Conservation (phyloP, 2,888 invertebrate genomes). For the Sesia bembeciformis region DNA sequence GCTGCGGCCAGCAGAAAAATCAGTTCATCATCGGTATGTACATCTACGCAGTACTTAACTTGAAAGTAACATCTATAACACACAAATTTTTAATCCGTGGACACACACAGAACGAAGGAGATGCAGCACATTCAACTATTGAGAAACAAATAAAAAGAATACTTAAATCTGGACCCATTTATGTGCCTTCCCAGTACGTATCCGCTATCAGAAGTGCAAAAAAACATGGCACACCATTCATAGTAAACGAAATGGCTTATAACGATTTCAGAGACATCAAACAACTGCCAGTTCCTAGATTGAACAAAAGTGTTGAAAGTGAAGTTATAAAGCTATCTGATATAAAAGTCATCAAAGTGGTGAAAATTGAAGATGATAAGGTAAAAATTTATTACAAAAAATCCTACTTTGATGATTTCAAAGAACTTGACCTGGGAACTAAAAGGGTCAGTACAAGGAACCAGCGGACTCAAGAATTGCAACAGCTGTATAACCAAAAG, state of each 20-base stretch:
- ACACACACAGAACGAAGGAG: slow-evolving; percentile 7
- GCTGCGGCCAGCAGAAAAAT: slow-evolving; percentile 13
- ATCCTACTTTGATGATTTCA: neutral
- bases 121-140: slow-evolving; percentile 4
- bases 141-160: slow-evolving; percentile 5
- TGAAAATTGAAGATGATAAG: neutral
- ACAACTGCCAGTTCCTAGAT: neutral
- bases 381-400: neutral
- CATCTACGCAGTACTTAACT: slow-evolving; percentile 5
- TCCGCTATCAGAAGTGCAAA: slow-evolving; percentile 2
- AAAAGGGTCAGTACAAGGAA: neutral
- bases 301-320: neutral
- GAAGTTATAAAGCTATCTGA: too few relatives aligned
- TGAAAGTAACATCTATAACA: neutral
- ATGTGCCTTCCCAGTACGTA: slow-evolving; percentile 3
- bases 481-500: neutral
- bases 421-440: neutral
- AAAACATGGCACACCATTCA: neutral
- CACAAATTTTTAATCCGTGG: slow-evolving; percentile 3
- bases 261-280: neutral
- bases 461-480: neutral
- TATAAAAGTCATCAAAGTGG: neutral
- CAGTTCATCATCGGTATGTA: slow-evolving; percentile 5
- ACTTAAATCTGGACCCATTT: slow-evolving; percentile 3
- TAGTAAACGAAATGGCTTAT: neutral